Percentiles rank a stretch among this genome's conserved stretches.
phyloP scores from a whole-genome alignment of 2,113 vertebrate genomes.

The Plestiodon gilberti region DNA sequence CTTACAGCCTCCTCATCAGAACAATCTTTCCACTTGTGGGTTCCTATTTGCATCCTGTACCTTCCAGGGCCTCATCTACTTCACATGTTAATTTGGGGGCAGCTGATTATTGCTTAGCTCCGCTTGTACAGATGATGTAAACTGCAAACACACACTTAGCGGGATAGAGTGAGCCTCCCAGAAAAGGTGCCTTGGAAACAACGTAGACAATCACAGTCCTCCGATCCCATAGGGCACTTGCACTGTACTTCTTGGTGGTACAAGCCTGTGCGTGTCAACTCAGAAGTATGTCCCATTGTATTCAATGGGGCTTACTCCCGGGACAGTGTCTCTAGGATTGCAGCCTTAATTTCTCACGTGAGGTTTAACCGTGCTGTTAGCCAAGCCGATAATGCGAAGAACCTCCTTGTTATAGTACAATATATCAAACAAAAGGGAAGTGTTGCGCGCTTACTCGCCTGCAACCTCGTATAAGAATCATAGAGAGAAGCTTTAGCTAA shows the following conservation, averaged over 20 bases:
- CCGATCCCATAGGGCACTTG: background rate
- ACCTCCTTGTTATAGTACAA: constrained; percentile 25
- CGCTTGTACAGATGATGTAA: constrained; percentile 18
- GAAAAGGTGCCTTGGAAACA: constrained; percentile 31
- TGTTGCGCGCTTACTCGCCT: constrained; percentile 23
- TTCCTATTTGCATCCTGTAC: background rate
- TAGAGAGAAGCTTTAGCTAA: constrained; percentile 36
- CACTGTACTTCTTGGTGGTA: background rate
- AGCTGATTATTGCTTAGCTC: constrained; percentile 6
- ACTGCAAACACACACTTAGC: background rate
- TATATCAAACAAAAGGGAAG: constrained; percentile 18
- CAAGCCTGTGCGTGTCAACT: background rate
- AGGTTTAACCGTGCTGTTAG: constrained; percentile 29
- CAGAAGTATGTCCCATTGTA: no score
- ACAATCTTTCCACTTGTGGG: background rate
- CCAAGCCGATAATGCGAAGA: constrained; percentile 28
- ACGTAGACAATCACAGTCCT: background rate
- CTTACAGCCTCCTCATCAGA: background rate
- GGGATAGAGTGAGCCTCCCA: constrained; percentile 35
- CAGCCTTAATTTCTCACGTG: constrained; percentile 1
- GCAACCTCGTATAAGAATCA: constrained; percentile 41
- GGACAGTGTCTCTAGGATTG: no score
- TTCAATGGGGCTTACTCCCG: no score
- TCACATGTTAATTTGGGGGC: background rate
- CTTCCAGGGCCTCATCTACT: background rate